phyloP scores from a whole-genome alignment of 2,113 vertebrate genomes.

The Barbus barbus region DNA sequence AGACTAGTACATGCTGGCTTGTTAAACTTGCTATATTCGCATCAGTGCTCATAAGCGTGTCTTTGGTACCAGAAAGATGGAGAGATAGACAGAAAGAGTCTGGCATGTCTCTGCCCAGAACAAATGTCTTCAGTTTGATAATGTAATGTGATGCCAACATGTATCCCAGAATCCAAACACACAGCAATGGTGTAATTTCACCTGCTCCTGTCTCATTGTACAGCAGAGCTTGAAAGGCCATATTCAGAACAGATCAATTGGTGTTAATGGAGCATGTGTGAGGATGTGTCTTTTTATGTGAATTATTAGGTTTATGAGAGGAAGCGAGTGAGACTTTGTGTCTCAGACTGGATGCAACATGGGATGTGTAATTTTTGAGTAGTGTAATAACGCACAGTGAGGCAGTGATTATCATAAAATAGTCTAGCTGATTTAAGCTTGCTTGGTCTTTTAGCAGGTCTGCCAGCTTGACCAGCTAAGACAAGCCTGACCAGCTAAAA shows the following conservation, averaged over 20 bases:
- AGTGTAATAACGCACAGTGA: not conserved
- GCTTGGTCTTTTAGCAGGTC: too few relatives aligned
- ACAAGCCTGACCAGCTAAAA: too few relatives aligned
- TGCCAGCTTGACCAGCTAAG: too few relatives aligned
- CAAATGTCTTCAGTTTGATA: constrained; percentile 16
- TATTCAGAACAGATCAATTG: not conserved
- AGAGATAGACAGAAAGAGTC: not conserved
- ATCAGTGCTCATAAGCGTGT: constrained; percentile 17
- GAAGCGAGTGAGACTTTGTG: too few relatives aligned
- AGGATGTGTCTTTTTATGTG: too few relatives aligned
- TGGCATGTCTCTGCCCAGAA: not conserved
- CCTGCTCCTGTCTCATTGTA: not conserved
- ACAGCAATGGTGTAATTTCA: not conserved
- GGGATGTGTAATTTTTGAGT: not conserved
- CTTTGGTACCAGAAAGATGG: constrained; percentile 10
- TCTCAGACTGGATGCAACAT: not conserved
- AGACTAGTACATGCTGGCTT: not conserved
- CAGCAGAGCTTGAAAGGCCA: not conserved
- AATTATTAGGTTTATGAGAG: too few relatives aligned
- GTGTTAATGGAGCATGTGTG: not conserved
- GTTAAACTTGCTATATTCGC: constrained; percentile 37
- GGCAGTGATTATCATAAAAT: not conserved
- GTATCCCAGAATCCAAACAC: not conserved
- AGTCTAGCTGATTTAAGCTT: too few relatives aligned
- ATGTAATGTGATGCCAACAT: not conserved